Base-by-base conservation (phyloP, 2,797 vertebrate genomes). In the Gouania willdenowi region DNA sequence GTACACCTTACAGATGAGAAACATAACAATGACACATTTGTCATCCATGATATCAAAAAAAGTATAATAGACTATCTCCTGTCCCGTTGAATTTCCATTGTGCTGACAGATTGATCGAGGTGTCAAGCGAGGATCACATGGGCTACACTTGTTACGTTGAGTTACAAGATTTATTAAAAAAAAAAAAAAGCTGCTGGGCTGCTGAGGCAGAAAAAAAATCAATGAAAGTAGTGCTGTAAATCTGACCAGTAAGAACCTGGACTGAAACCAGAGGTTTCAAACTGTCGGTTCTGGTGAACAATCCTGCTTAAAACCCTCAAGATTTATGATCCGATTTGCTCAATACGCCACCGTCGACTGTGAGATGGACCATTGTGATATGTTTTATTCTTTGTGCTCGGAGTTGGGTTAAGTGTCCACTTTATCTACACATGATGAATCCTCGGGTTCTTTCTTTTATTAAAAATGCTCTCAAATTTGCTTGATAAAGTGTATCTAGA, bases 171-270 rank as follows among this genome's bases (percentile, higher is more conserved):
- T 70, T 81, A 73, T 77, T 64, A 14, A 14, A 14, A 14, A 10
- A 10, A 10, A 46, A 61, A 62, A 68, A 64, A 63, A 56, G 56
- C 26, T 57, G 45, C 57, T 35, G 19, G 31, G 43, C 52, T 45
- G 17, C 62, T 26, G 64, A 68, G 63, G 52, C 34, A 9, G 35
- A 14, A 33, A 47, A 33, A 47, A 75, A 82, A 83, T 84, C 78
- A 64, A 82, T 84, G 51, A 52, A 43, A 46, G 55, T 46, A 6
- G 30, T 56, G 74, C 61, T 52, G 67, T 82, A 79, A 79, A 84
- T 83, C 70, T 53, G 47, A 57, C 22, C 18, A 40, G 40, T 27
- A 44, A 47, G 39, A 66, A 41, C 63, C 50, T 32, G 32, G 39
- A 38, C 32, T 50, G 52, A 50, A 56, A 71, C 47, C 14, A 35